phyloP scores from a whole-genome alignment of 2,888 invertebrate species.

The Aporophyla nigra region DNA sequence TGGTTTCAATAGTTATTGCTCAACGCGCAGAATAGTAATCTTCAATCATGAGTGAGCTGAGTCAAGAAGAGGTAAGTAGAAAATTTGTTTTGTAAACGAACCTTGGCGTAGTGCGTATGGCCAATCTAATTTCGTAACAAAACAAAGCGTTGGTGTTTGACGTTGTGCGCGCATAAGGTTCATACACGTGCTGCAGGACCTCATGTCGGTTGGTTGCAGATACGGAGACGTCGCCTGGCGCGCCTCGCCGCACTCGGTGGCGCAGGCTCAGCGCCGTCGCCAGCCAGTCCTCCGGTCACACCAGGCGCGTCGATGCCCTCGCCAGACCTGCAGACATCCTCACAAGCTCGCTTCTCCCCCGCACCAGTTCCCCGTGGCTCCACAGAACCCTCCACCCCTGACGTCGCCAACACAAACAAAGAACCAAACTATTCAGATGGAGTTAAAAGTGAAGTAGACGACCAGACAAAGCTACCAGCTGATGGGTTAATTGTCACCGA shows the following conservation, averaged over 20 bases:
- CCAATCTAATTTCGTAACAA: slow-evolving; percentile 91
- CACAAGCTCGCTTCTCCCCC: slow-evolving; percentile 77
- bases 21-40: slow-evolving; percentile 72
- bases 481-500: slow-evolving; percentile 89
- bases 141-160: slow-evolving; percentile 88
- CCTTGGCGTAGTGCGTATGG: slow-evolving; percentile 87
- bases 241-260: slow-evolving; percentile 92
- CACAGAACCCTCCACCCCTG: slow-evolving; percentile 81
- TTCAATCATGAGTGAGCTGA: slow-evolving; percentile 94
- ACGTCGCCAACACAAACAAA: slow-evolving; percentile 81
- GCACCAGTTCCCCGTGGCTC: slow-evolving; percentile 76
- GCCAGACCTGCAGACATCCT: slow-evolving; percentile 72
- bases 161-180: slow-evolving; percentile 75
- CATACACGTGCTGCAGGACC: slow-evolving; percentile 78
- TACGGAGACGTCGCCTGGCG: slow-evolving; percentile 94
- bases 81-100: slow-evolving; percentile 84
- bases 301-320: slow-evolving; percentile 84
- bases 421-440: slow-evolving; percentile 83
- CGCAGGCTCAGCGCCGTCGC: slow-evolving; percentile 86
- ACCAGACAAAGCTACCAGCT: slow-evolving; percentile 85
- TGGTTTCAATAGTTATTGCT: slow-evolving; percentile 72
- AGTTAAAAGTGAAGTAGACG: slow-evolving; percentile 81
- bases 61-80: slow-evolving; percentile 96
- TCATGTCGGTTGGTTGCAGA: slow-evolving; percentile 89
- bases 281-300: slow-evolving; percentile 87